Evolutionary conservation across 2,888 invertebrate species (phyloP), one percentile per base, ranked within the genome.

Genomic region (Caenorhabditis sp.): DNA sequence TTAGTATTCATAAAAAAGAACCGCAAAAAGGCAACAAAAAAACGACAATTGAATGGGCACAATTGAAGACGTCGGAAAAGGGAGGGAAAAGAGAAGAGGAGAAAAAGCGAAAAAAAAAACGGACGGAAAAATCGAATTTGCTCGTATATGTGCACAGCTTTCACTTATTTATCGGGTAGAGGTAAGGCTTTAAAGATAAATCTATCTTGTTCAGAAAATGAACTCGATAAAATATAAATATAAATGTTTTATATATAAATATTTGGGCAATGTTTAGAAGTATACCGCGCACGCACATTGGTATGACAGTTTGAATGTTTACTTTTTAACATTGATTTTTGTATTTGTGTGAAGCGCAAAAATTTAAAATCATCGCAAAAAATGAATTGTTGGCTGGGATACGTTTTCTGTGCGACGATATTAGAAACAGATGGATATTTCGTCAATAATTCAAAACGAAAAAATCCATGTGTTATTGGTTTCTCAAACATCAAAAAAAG

Each of bases 31-130:
- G 14, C 10, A 6, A 43, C 6, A 6, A 43, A 43, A 43, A 43
- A 43, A 43, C 43, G 43, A 43, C 43, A 43, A 43, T 43, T 43
- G 43, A 43, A 43, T 43, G 43, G 43, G 43, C 43, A 43, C 43
- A 43, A 43, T 43, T 43, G 43, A 43, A 43, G 43, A 43, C 43
- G 43, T 43, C 43, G 43, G 43, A 43, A 43, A 43, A 12, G 12
- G 36, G 12, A 12, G 17, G 43, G 43, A 43, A 14, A 14, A 43
- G 14, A 43, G 14, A 14, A 43, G 43, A 43, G 43, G 17, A 43
- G 17, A 43, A 43, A 17, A 43, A 17, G 43, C 43, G 14, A 43
- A 43, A 43, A 43, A 43, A 43, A 43, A 43, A 43, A 43, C 43
- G 43, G 43, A 43, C 43, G 43, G 43, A 43, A 43, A 43, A 43